Evolutionary conservation across 2,113 vertebrate genomes (phyloP).

Genomic region (Crotalus tigris): DNA sequence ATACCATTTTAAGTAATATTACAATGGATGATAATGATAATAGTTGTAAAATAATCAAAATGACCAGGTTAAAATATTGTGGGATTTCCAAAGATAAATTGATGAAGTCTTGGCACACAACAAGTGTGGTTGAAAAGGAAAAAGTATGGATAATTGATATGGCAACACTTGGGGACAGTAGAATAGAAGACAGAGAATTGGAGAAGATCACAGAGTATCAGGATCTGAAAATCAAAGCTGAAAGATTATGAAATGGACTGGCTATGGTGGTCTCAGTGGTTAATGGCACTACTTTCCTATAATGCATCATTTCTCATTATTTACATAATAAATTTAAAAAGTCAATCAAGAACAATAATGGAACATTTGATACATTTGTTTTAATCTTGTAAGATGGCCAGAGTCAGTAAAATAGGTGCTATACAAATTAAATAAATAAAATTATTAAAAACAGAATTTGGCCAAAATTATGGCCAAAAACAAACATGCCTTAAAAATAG

Average conservation of each 20-base stretch:
- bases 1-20: neutral
- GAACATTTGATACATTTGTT: neutral
- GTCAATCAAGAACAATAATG: neutral
- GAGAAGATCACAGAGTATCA: neutral
- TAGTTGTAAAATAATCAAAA: neutral
- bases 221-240: neutral
- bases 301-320: neutral
- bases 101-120: neutral
- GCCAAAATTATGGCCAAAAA: neutral
- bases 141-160: neutral
- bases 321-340: neutral
- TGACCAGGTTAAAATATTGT: neutral
- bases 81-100: neutral
- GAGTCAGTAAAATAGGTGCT: neutral
- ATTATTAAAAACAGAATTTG: neutral
- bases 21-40: neutral
- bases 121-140: neutral
- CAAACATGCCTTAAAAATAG: neutral
- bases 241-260: neutral
- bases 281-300: neutral
- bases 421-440: neutral
- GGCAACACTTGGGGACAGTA: neutral
- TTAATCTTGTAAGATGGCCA: neutral
- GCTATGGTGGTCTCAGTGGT: too few species aligned
- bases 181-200: neutral